phyloP scores from a whole-genome alignment of 2,113 vertebrate genomes.

The Melanostigma gelatinosum region DNA sequence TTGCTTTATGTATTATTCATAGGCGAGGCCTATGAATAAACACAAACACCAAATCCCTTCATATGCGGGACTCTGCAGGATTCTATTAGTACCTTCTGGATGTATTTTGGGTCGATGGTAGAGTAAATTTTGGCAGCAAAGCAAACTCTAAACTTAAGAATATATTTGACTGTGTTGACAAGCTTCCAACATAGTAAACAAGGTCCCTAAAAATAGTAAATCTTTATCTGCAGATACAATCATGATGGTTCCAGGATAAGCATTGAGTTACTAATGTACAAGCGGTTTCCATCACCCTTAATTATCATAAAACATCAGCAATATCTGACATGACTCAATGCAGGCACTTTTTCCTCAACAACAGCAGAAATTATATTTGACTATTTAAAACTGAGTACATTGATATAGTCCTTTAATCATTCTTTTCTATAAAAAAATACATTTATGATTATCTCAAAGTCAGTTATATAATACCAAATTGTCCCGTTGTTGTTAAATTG shows the following conservation, averaged over 20 bases:
- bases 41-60: not conserved
- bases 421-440: too few species aligned
- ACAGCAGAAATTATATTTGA: not conserved
- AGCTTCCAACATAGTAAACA: not conserved
- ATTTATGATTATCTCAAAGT: too few species aligned
- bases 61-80: not conserved
- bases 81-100: not conserved
- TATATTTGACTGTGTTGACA: not conserved
- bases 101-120: not conserved
- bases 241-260: not conserved
- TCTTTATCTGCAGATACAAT: conserved; percentile 3
- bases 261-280: not conserved
- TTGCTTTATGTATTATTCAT: not conserved
- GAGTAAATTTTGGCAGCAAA: not conserved
- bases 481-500: not conserved
- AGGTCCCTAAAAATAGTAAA: not conserved
- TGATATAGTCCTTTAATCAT: not conserved
- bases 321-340: not conserved
- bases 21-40: not conserved
- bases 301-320: not conserved
- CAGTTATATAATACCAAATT: not conserved
- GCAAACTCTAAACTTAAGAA: not conserved
- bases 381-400: not conserved
- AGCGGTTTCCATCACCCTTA: not conserved
- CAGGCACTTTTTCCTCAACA: not conserved